These are phyloP conservation scores for Leptinotarsa lineolata DNA, from an alignment of 1,140 invertebrate species.

Conservation along the genomic window DNA sequence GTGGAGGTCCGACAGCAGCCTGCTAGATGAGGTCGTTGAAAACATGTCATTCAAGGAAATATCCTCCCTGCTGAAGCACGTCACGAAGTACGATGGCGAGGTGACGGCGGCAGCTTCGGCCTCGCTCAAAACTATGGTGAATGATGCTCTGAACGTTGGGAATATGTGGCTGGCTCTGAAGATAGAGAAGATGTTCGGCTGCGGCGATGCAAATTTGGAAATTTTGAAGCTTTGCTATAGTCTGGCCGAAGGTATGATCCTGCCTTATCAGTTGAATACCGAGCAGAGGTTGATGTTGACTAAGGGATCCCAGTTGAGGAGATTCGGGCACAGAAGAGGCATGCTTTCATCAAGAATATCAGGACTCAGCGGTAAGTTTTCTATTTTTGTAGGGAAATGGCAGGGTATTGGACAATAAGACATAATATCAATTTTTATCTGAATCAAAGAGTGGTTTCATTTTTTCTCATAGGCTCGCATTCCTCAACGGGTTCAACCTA, in stretches of 20 bases:
- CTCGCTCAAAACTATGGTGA: conserved; percentile 30
- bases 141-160: conserved; percentile 31
- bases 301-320: conserved; percentile 37
- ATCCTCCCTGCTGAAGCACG: conserved; percentile 30
- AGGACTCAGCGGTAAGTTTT: not conserved
- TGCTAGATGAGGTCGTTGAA: not conserved
- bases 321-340: conserved; percentile 38
- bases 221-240: conserved; percentile 59
- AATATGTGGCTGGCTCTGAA: conserved; percentile 55
- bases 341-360: conserved; percentile 42
- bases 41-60: conserved; percentile 43
- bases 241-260: conserved; percentile 57
- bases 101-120: conserved; percentile 29
- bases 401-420: too few relatives aligned
- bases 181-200: conserved; percentile 58
- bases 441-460: not conserved
- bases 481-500: not conserved
- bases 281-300: conserved; percentile 50
- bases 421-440: too few relatives aligned
- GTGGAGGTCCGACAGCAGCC: conserved; percentile 13
- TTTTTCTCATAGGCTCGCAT: not conserved
- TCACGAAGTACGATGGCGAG: conserved; percentile 20
- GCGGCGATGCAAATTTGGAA: conserved; percentile 55
- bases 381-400: too few relatives aligned
- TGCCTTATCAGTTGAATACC: conserved; percentile 52